phyloP scores from a whole-genome alignment of 2,888 invertebrate genomes.

The Hesperia comma region DNA sequence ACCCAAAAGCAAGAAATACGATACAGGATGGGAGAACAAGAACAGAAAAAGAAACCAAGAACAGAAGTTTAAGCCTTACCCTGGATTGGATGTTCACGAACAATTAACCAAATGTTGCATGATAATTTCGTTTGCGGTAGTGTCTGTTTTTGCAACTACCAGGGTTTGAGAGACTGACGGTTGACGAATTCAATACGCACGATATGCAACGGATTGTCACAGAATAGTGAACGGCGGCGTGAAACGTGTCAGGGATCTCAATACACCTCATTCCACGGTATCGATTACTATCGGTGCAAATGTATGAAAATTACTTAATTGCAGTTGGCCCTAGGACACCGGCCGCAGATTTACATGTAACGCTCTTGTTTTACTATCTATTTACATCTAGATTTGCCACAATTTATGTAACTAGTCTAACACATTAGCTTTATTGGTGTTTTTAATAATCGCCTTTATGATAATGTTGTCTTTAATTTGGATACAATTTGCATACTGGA shows the following conservation, averaged over 20 bases:
- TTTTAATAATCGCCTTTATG: slow-evolving; percentile 3
- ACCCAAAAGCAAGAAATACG: too few relatives aligned
- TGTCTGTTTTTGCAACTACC: too few relatives aligned
- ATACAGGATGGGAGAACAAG: too few relatives aligned
- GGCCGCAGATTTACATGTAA: slow-evolving; percentile 27
- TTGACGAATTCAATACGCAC: neutral
- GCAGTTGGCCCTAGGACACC: slow-evolving; percentile 28
- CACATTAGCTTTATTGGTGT: slow-evolving; percentile 27
- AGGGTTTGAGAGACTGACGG: neutral
- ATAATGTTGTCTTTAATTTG: neutral
- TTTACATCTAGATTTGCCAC: slow-evolving; percentile 8
- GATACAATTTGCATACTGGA: neutral
- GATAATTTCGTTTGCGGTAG: too few relatives aligned
- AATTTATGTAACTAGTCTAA: slow-evolving; percentile 34
- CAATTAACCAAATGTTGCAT: too few relatives aligned
- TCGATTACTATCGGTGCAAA: slow-evolving; percentile 35
- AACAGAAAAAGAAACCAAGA: too few relatives aligned
- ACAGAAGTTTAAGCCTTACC: too few relatives aligned
- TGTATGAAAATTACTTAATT: slow-evolving; percentile 37
- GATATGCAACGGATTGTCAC: slow-evolving; percentile 14
- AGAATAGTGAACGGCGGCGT: slow-evolving; percentile 30
- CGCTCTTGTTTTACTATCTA: slow-evolving; percentile 27
- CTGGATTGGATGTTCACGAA: too few relatives aligned
- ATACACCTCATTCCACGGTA: slow-evolving; percentile 33
- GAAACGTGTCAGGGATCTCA: slow-evolving; percentile 35